Evolutionary conservation across 2,888 invertebrate species (phyloP), one percentile per base, ranked within the genome.

Genomic region (Galerucella nymphaeae): DNA sequence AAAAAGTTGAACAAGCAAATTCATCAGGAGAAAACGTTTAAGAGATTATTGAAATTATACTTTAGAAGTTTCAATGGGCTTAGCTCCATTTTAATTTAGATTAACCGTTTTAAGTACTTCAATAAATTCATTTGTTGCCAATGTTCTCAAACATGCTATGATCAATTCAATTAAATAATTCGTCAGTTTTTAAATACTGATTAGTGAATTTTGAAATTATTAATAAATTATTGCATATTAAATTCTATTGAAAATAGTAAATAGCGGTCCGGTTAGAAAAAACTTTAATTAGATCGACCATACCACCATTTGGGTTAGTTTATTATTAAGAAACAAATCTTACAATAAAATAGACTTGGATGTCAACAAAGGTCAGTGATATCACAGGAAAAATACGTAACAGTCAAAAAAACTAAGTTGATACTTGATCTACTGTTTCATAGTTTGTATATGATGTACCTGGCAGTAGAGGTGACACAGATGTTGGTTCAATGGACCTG

Each of bases 331-430:
- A 16, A 53, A 53, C 53, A 18, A 9, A 53, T 18, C 53, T 10
- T 53, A 53, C 18, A 53, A 53, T 18, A 10, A 53, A 53, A 53
- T n/a, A n/a, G 14, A 48, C 48, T 48, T 48, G n/a, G 30, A 48
- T n/a, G 48, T 48, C 48, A 48, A 53, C 18, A 16, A 53, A 53
- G 53, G 53, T 53, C 53, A 53, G 16, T 53, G 16, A 18, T 53
- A 53, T 53, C 53, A 53, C 53, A 53, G 53, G 53, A 53, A 53
- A 53, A 53, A 53, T 53, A 53, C 53, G n/a, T 18, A 53, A 53
- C 11, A 53, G 53, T 53, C 16, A 18, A 16, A 53, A n/a, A 53
- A 53, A 53, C 53, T 53, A 53, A n/a, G 14, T 48, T 10, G n/a
- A 53, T 16, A 10, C 53, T 53, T 53, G 53, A 18, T 53, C 53